These are phyloP conservation scores for Nothocercus nigrocapillus DNA, from an alignment of 2,113 vertebrate genomes.

Conservation along the genomic window DNA sequence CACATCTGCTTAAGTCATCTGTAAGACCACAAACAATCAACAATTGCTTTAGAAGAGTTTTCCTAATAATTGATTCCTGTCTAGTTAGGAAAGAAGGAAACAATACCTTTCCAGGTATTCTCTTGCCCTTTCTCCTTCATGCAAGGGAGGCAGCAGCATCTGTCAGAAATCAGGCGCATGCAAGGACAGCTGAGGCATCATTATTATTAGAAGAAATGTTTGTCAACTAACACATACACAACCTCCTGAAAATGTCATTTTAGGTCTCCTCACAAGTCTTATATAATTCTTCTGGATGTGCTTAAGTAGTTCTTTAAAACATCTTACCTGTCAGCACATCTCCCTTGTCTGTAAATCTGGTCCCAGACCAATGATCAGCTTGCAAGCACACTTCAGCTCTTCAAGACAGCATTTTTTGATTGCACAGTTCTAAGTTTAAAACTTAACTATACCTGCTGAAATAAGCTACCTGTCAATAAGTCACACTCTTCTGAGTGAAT, in stretches of 20 bases:
- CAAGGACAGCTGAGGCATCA: not conserved
- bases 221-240: not conserved
- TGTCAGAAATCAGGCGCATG: not conserved
- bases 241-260: not conserved
- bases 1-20: not conserved
- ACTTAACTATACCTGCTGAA: not conserved
- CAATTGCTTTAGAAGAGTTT: not conserved
- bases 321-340: not conserved
- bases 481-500: constrained; percentile 53
- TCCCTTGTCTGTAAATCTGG: not conserved
- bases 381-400: not conserved
- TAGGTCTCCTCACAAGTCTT: not conserved
- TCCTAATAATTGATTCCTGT: not conserved
- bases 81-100: not conserved
- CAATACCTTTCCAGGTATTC: not conserved
- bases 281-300: not conserved
- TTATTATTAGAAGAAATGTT: not conserved
- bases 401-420: constrained; percentile 24
- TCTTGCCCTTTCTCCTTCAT: not conserved
- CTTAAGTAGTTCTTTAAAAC: not conserved
- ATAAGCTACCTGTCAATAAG: constrained; percentile 35
- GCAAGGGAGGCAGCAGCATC: not conserved
- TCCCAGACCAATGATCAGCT: not conserved
- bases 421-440: constrained; percentile 16
- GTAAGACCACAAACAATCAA: not conserved